Evolutionary conservation across 1,140 invertebrate genomes (phyloP).

Genomic region (Leptinotarsa defecta): DNA sequence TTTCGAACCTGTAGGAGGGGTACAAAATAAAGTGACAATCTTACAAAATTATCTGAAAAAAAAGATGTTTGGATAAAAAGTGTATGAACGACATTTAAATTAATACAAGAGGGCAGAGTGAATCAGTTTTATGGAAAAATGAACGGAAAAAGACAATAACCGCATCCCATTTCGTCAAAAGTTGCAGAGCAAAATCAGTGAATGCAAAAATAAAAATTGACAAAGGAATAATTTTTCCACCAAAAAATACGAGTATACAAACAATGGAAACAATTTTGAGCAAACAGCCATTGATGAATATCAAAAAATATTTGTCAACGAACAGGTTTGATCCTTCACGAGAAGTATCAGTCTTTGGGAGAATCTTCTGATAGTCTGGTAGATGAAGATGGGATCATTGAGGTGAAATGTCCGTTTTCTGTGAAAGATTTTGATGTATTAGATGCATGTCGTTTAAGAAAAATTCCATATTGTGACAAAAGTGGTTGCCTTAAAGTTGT

Average conservation of each 20-base stretch:
- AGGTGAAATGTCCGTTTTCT: slow-evolving; percentile 36
- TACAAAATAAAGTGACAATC: too few species aligned
- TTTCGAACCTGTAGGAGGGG: too few species aligned
- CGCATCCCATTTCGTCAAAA: slow-evolving; percentile 24
- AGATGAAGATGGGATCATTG: slow-evolving; percentile 30
- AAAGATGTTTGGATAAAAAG: too few species aligned
- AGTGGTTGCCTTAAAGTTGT: background rate
- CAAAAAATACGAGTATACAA: background rate
- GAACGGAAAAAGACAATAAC: slow-evolving; percentile 20
- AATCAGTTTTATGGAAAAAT: slow-evolving; percentile 11
- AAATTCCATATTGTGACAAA: background rate
- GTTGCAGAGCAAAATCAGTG: slow-evolving; percentile 1
- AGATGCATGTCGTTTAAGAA: background rate
- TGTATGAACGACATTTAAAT: too few species aligned
- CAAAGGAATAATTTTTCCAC: background rate
- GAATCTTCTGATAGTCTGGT: slow-evolving; percentile 34
- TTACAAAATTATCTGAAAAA: too few species aligned
- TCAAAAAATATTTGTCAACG: background rate
- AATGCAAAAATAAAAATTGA: background rate
- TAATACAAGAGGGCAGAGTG: too few species aligned
- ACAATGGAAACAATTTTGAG: slow-evolving; percentile 13
- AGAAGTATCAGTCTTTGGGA: slow-evolving; percentile 23
- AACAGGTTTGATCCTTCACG: slow-evolving; percentile 24
- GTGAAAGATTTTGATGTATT: slow-evolving; percentile 3
- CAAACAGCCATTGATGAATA: slow-evolving; percentile 10